Evolutionary conservation across 2,113 vertebrate species (phyloP), one percentile per base, ranked within the genome.

Genomic region (Scopus umbretta): DNA sequence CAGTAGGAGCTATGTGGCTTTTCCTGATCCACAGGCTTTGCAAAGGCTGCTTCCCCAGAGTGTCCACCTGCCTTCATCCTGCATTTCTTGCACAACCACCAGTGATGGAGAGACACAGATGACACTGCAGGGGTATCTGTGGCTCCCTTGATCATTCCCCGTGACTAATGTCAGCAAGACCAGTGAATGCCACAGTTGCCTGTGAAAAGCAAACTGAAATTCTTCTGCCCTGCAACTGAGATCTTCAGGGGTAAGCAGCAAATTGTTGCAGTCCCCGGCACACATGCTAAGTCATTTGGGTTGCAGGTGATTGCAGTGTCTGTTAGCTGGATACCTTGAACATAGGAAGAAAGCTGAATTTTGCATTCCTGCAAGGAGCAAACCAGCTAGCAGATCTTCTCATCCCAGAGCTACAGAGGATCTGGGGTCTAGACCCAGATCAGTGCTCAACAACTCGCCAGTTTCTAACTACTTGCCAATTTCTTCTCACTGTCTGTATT

Each of bases 1-100:
- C 32, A 42, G 10, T 8, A 50, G 21, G 45, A 85, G 8, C 2
- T 21, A 29, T 0, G 0, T 13, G 34, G 2, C 14, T 65, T 95
- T 89, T 63, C 9, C 7, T 61, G 13, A 52, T 13, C 16, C 16
- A 5, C 0, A 2, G 1, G 9, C 27, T 91, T 71, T 63, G 34
- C 36, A 63, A 89, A 29, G 40, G 5, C 49, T 58, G 4, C 23
- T 72, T 80, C 22, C 52, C 38, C 36, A 62, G 55, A 34, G 9
- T 42, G 14, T 34, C 25, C 34, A 36, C 53, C 26, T 66, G 36
- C 40, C 34, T 67, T 72, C 65, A 25, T 55, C n/a, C 36, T 68
- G 11, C 5, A 2, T 42, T 6, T 59, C 52, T 50, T 45, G 26
- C 26, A 32, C 30, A 66, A 16, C 52, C 27, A 38, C 1, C 12